phyloP scores from a whole-genome alignment of 2,113 vertebrate genomes.

The Ornithorhynchus anatinus region DNA sequence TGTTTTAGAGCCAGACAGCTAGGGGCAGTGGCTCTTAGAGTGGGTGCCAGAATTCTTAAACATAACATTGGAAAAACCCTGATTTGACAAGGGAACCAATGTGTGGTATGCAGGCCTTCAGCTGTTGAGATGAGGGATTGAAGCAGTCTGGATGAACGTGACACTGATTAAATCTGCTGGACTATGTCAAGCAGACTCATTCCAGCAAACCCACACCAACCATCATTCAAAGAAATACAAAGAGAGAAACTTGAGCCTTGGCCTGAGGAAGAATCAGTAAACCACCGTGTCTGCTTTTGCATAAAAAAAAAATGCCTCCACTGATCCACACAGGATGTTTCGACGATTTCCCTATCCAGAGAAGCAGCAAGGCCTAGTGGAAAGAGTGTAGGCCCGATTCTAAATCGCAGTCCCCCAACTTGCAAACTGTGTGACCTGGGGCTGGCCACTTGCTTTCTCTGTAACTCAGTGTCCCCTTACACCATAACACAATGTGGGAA shows the following conservation, averaged over 20 bases:
- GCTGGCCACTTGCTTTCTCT: background rate
- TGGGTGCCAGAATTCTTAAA: conserved; percentile 36
- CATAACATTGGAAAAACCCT: conserved; percentile 37
- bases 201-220: background rate
- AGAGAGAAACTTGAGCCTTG: background rate
- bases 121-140: background rate
- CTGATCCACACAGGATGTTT: too few relatives aligned
- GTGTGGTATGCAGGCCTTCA: conserved; percentile 26
- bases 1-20: conserved; percentile 10
- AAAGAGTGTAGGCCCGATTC: too few relatives aligned
- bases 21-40: conserved; percentile 10
- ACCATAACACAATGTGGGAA: too few relatives aligned
- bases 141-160: background rate
- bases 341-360: too few relatives aligned
- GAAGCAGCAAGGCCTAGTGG: too few relatives aligned
- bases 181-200: conserved; percentile 2
- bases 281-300: background rate
- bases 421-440: background rate
- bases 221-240: background rate
- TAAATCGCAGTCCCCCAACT: background rate
- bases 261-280: background rate
- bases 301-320: background rate
- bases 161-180: background rate
- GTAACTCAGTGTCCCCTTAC: background rate
- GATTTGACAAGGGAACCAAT: conserved; percentile 3